Evolutionary conservation across 23 tunicate species (phyloP), one percentile per base, ranked within the genome.

Genomic region (Pegea sp.): DNA sequence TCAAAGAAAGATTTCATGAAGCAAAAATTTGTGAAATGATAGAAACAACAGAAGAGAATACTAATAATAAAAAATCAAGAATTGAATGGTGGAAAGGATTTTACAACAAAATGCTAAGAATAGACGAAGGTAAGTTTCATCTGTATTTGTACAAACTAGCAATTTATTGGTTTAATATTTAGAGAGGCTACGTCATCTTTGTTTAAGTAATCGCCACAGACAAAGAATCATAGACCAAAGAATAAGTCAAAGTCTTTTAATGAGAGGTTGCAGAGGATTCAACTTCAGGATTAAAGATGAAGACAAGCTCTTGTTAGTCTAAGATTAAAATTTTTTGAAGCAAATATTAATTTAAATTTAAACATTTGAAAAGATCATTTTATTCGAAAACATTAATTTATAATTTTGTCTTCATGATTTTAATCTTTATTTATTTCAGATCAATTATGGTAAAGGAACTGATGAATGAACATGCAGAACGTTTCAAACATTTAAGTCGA

Each of bases 81-180:
- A 38, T 38, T 38, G 46, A 11, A 16, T 38, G 46, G 46, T 38
- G 46, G 46, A 16, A 38, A 16, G 46, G 13, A 11, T 38, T 8
- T 16, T 38, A 38, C 16, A 16, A 11, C 11, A 38, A 38, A 38
- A 38, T 8, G 13, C 11, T 11, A 8, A 11, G 46, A 38, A 16
- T 38, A 38, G 46, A 38, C 11, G 46, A 38, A 38, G 46, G 46
- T 38, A 8, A n/a, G n/a, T n/a, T n/a, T n/a, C n/a, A n/a, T n/a
- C n/a, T n/a, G n/a, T n/a, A n/a, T n/a, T n/a, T n/a, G n/a, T n/a
- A n/a, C n/a, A n/a, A n/a, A n/a, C n/a, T n/a, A n/a, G n/a, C n/a
- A n/a, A n/a, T n/a, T n/a, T 8, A 38, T 38, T 38, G 46, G 46
- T 11, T 38, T 38, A 38, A 38, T 38, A 38, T 38, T 8, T 16